phyloP scores from a whole-genome alignment of 2,888 invertebrate species.

The Parapristionchus giblindavisi region DNA sequence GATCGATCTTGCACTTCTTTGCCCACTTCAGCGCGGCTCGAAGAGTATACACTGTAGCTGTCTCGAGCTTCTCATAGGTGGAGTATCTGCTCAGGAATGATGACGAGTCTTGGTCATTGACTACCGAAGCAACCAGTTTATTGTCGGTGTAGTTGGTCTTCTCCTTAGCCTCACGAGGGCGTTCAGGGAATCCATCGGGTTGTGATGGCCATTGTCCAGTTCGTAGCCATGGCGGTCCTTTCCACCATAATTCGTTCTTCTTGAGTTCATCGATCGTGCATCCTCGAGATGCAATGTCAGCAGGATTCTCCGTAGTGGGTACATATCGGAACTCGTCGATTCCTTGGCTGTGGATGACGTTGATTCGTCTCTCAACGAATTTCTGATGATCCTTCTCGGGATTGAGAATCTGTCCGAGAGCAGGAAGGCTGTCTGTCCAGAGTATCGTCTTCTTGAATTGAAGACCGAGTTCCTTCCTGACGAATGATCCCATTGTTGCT shows the following conservation, averaged over 20 bases:
- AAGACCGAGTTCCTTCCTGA: neutral
- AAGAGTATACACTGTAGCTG: neutral
- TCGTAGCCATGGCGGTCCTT: constrained; percentile 36
- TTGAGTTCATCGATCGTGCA: constrained; percentile 39
- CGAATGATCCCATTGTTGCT: neutral
- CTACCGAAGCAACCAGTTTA: neutral
- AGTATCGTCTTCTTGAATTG: constrained; percentile 8
- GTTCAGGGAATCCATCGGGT: constrained; percentile 4
- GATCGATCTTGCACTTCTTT: no score
- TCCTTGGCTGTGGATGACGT: neutral
- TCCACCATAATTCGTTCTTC: constrained; percentile 3
- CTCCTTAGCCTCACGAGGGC: neutral
- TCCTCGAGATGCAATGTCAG: constrained; percentile 62
- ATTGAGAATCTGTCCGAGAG: constrained; percentile 40
- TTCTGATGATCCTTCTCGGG: constrained; percentile 11
- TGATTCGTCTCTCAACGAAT: constrained; percentile 8
- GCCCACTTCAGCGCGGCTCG: no score
- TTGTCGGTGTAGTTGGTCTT: neutral
- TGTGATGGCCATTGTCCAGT: constrained; percentile 18
- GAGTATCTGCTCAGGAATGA: neutral
- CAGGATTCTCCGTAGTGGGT: constrained; percentile 60
- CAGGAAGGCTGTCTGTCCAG: constrained; percentile 41
- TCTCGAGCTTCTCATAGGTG: neutral
- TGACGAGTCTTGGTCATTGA: neutral
- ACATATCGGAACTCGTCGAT: constrained; percentile 47